Evolutionary conservation across 2,888 invertebrate species (phyloP).

Genomic region (Reticulitermes lucifugus): DNA sequence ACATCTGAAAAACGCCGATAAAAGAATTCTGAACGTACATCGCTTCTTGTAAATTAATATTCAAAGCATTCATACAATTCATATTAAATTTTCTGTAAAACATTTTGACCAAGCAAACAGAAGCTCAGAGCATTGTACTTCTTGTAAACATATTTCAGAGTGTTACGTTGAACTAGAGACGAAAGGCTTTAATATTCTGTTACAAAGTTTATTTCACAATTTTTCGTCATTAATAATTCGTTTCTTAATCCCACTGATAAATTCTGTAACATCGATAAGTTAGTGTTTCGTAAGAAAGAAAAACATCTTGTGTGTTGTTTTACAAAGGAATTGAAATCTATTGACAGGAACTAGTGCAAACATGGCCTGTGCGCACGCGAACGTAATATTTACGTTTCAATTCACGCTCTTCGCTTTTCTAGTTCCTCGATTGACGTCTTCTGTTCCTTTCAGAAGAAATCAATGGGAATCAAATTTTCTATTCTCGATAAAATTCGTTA

Average conservation of each 20-base stretch:
- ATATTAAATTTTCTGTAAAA: too few species aligned
- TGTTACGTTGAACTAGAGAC: too few species aligned
- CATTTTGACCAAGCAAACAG: too few species aligned
- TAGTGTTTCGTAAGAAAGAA: neutral
- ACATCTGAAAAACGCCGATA: too few species aligned
- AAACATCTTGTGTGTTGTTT: slow-evolving; percentile 2
- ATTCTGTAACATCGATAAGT: neutral
- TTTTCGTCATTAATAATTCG: too few species aligned
- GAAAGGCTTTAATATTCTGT: too few species aligned
- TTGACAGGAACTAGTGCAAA: neutral
- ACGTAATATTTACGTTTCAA: slow-evolving; percentile 46
- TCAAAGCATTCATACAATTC: too few species aligned
- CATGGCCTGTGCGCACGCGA: slow-evolving; percentile 26
- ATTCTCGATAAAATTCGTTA: slow-evolving; percentile 47
- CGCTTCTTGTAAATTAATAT: too few species aligned
- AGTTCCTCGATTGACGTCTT: slow-evolving; percentile 18
- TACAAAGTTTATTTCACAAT: too few species aligned
- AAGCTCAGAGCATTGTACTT: too few species aligned
- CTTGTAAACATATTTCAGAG: too few species aligned
- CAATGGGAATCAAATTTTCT: slow-evolving; percentile 47
- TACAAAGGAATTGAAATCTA: neutral
- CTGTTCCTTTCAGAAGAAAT: slow-evolving; percentile 46
- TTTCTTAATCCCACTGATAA: neutral
- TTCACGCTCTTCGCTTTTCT: slow-evolving; percentile 25
- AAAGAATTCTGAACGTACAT: too few species aligned